Evolutionary conservation across 1,140 invertebrate species (phyloP), one percentile per base, ranked within the genome.

Genomic region (Camponotus floridanus): DNA sequence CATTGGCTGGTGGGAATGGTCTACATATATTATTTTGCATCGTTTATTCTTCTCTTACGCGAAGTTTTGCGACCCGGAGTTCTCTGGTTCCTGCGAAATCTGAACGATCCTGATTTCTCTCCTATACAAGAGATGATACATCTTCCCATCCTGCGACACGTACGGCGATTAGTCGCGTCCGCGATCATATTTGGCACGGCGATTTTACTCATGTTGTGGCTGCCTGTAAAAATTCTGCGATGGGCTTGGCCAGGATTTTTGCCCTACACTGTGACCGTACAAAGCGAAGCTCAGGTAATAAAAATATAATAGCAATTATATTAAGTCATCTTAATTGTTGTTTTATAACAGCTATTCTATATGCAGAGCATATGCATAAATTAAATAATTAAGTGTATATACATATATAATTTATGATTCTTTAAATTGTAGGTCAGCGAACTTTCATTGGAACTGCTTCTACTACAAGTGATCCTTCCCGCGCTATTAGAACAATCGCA

Each of bases 1-100:
- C 99, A 99, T 94, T 99, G 99, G 99, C 96, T 99, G 11, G 98
- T 99, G n/a, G 99, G 99, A 74, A 99, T 99, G 98, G 97, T 99
- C 1, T 99, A 99, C 94, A 98, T 99, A 18, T 99, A 99, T 94
- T 99, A 99, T 95, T 99, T 99, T 93, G 99, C 99, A 9, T 99
- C 99, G 0, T 99, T 99, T 93, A 98, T 99, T 55, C 96, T 99
- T 0, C 95, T 99, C 1, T 94, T 99, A 3, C 95, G 99, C 65
- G 99, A 99, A 95, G 98, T 99, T 3, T 93, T 99, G 8, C 95
- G 99, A 71, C 99, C 99, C 0, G 99, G 99, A 0, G 98, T 99
- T 0, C 95, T 99, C 0, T 99, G 99, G 99, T 99, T 99, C 93
- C 95, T 99, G 68, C 96, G 99, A 89, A 99, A 99, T 94, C 96